phyloP scores from a whole-genome alignment of 2,888 invertebrate genomes.

The Ametastegia equiseti region DNA sequence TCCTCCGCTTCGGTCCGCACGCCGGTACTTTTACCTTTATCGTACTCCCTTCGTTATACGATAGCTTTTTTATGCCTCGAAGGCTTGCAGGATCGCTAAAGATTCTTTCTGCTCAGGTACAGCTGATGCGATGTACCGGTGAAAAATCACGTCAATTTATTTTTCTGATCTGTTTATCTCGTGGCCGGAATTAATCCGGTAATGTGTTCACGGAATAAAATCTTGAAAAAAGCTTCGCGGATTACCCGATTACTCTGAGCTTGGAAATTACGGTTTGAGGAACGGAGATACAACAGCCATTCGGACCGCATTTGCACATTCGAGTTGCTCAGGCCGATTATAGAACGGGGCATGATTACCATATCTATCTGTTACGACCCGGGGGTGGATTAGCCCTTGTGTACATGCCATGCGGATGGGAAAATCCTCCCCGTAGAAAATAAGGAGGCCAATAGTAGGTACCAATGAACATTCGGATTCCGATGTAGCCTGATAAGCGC shows the following conservation, averaged over 20 bases:
- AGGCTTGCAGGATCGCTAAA: not conserved
- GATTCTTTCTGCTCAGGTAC: not conserved
- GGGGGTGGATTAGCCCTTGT: not conserved
- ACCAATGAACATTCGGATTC: not conserved
- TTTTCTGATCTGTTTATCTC: too few relatives aligned
- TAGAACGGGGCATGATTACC: not conserved
- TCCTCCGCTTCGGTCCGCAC: not conserved
- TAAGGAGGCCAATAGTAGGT: not conserved
- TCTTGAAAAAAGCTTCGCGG: not conserved
- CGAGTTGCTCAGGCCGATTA: not conserved
- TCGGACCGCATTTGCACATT: not conserved
- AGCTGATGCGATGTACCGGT: not conserved
- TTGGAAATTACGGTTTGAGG: not conserved
- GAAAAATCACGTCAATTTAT: not conserved
- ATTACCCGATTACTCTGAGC: not conserved
- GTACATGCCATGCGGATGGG: not conserved
- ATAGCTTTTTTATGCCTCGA: not conserved
- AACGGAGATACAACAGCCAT: not conserved
- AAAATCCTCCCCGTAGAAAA: not conserved
- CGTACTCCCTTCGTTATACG: not conserved
- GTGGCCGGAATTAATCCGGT: not conserved
- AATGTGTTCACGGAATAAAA: not conserved
- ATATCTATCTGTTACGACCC: not conserved
- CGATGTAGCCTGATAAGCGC: not conserved
- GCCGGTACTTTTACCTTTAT: slow-evolving; percentile 1